These are phyloP conservation scores for Chelonia mydas DNA, from an alignment of 2,797 vertebrate species.

Conservation along the genomic window DNA sequence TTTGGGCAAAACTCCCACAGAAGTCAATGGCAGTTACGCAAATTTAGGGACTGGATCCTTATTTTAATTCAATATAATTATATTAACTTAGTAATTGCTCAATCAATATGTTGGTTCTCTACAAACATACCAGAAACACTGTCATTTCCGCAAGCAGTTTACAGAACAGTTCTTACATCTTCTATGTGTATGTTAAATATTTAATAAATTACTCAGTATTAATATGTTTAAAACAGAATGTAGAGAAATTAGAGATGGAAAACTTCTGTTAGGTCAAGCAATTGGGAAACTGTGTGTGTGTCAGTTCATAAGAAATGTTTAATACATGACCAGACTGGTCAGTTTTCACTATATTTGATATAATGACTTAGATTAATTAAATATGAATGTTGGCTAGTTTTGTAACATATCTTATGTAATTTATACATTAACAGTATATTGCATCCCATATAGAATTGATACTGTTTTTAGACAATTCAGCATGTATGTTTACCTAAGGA, in stretches of 20 bases:
- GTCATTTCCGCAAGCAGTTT: neutral
- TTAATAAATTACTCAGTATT: neutral
- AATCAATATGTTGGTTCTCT: neutral
- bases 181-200: neutral
- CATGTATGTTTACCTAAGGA: neutral
- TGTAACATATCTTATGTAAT: neutral
- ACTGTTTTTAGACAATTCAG: neutral
- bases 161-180: neutral
- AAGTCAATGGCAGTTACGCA: neutral
- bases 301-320: constrained; percentile 35
- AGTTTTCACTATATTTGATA: constrained; percentile 28
- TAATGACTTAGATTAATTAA: neutral
- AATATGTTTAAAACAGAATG: constrained; percentile 41
- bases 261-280: constrained; percentile 11
- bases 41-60: neutral
- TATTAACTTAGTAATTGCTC: neutral
- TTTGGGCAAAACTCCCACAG: neutral
- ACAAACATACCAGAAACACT: neutral
- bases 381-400: neutral
- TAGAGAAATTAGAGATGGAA: constrained; percentile 23
- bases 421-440: neutral
- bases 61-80: neutral
- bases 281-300: constrained; percentile 30
- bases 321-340: constrained; percentile 50
- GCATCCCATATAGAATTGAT: neutral